phyloP scores from a whole-genome alignment of 2,797 vertebrate genomes.

The Scomberomorus guttatus region DNA sequence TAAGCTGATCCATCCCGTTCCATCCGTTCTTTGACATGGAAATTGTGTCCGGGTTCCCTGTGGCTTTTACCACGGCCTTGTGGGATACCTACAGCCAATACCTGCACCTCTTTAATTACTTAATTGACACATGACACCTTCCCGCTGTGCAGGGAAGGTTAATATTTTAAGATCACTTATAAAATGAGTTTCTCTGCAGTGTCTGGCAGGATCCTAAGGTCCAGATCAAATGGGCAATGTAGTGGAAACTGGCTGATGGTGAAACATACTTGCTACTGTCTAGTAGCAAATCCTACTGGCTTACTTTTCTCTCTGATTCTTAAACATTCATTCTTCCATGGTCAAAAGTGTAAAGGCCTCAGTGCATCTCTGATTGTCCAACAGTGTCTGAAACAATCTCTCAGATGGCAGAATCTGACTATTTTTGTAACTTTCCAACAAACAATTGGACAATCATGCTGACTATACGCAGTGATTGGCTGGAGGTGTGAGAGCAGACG shows the following conservation, averaged over 20 bases:
- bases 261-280: slow-evolving; percentile 43
- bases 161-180: slow-evolving; percentile 82
- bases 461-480: too few species aligned
- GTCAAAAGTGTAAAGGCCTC: too few species aligned
- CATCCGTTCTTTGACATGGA: slow-evolving; percentile 54
- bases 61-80: slow-evolving; percentile 29
- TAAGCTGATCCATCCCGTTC: slow-evolving; percentile 63
- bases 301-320: slow-evolving; percentile 9
- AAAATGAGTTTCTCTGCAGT: slow-evolving; percentile 65
- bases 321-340: not conserved
- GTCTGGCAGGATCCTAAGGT: slow-evolving; percentile 43
- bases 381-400: too few species aligned
- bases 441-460: too few species aligned
- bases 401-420: too few species aligned
- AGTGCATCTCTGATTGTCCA: too few species aligned
- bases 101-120: slow-evolving; percentile 77
- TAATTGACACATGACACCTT: slow-evolving; percentile 74
- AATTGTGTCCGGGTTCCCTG: slow-evolving; percentile 41
- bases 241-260: slow-evolving; percentile 53
- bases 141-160: slow-evolving; percentile 37
- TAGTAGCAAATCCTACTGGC: slow-evolving; percentile 29
- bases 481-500: too few species aligned
- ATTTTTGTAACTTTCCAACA: too few species aligned
- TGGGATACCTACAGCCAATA: slow-evolving; percentile 52
- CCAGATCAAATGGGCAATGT: slow-evolving; percentile 55